Evolutionary conservation across 2,113 vertebrate genomes (phyloP), one percentile per base, ranked within the genome.

Genomic region (Pelmatolapia mariae): DNA sequence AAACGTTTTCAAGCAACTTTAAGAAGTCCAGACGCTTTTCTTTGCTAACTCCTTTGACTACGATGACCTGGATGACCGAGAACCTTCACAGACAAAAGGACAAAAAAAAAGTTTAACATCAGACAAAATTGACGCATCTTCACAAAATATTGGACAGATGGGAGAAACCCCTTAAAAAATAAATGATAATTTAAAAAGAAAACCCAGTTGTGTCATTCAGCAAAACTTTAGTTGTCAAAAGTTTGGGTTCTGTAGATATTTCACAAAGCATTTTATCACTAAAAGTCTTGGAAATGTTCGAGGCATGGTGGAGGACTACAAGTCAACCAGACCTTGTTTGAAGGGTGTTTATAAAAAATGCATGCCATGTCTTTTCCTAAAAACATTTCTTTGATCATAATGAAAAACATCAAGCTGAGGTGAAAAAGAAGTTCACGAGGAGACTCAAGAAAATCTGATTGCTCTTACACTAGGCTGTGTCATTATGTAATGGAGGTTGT

Each of bases 311-410:
- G 66, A 71, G 66, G 66, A 10, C 38, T 71, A 24, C 8, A 43
- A 71, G 66, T 43, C 66, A 43, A 71, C 1, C n/a, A 71, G 66
- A 71, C 66, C 38, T 71, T 71, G 66, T 68, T 68, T 71, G 66
- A 71, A 43, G 66, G 66, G 43, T 71, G 36, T 43, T 24, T 71
- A 71, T 43, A 43, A 71, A 71, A 71, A 71, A 43, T 71, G 66
- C 38, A 71, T 71, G 66, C 38, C 5, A 0, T 16, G 38, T 71
- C 36, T 71, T 24, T 71, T 24, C 66, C 40, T 18, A 76, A 43
- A 73, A 73, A 47, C 6, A 11, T 76, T 76, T 76, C 40, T 43
- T 76, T 76, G 9, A 47, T 47, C 68, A 29, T 76, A 47, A 76
- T 76, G 9, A 47, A 76, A 76, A 76, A 76, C 15, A 18, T 47